A percentile compares a stretch with the other conserved stretches of the same genome.
Evolutionary conservation across 2,888 invertebrate genomes (phyloP).

Genomic region (Candidula unifasciata): DNA sequence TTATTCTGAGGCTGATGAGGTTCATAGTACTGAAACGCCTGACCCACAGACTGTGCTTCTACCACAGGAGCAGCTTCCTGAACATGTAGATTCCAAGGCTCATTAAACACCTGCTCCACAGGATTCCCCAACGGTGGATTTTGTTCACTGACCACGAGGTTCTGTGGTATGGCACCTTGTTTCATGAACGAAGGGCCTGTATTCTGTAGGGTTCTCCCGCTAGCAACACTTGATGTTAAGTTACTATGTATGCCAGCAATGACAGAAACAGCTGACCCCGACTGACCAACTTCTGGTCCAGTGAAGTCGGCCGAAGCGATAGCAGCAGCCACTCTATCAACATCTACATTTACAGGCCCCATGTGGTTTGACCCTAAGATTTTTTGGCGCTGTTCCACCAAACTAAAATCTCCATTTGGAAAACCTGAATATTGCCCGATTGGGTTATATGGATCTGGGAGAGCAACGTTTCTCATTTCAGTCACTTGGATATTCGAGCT

Average conservation of each 20-base stretch:
- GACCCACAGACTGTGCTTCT: neutral
- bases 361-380: neutral
- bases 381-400: neutral
- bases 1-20: neutral
- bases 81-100: constrained; percentile 12
- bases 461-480: neutral
- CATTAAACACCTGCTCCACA: neutral
- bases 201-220: neutral
- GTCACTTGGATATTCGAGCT: neutral
- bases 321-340: neutral
- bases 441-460: neutral
- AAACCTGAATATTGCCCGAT: neutral
- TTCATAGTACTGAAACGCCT: neutral
- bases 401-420: neutral
- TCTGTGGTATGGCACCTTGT: neutral
- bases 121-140: constrained; percentile 10
- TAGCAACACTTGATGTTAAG: neutral
- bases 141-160: constrained; percentile 2
- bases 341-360: neutral
- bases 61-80: neutral
- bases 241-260: neutral
- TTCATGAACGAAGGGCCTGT: constrained; percentile 14
- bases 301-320: constrained; percentile 17
- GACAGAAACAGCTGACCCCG: neutral
- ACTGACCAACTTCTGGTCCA: constrained; percentile 26